A percentile compares a stretch with the other conserved stretches of the same genome.
phyloP scores from a whole-genome alignment of 2,113 vertebrate species.

The Ursus arctos region DNA sequence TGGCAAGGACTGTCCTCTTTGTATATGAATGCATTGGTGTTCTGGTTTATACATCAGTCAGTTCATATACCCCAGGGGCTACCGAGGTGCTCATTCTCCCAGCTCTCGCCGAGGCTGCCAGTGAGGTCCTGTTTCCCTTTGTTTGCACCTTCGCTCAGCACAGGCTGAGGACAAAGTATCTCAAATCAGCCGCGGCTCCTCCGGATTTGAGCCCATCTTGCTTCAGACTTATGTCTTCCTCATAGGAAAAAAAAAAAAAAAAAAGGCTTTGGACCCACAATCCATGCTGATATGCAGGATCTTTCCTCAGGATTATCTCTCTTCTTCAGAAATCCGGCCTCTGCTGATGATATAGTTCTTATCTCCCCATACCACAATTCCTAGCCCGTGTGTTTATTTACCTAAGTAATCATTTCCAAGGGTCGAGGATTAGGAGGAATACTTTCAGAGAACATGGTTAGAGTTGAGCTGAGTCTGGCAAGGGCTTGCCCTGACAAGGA shows the following conservation, averaged over 20 bases:
- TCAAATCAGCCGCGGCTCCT: not conserved
- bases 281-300: not conserved
- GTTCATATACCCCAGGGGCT: constrained; percentile 45
- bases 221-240: not conserved
- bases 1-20: constrained; percentile 76
- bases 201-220: not conserved
- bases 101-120: constrained; percentile 18
- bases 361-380: not conserved
- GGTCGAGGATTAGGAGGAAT: not conserved
- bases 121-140: not conserved
- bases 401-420: not conserved
- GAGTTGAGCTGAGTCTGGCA: not conserved
- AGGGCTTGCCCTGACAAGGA: not conserved
- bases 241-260: not conserved
- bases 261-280: no score
- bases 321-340: not conserved
- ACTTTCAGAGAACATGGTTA: not conserved
- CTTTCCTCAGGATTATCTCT: not conserved
- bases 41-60: constrained; percentile 80
- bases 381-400: not conserved
- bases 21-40: constrained; percentile 72
- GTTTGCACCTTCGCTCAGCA: not conserved
- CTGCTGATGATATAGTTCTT: not conserved
- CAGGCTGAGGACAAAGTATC: constrained; percentile 39
- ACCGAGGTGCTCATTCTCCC: constrained; percentile 59